Percentiles rank a stretch among this genome's conserved stretches.
Conservation (phyloP, 2,888 invertebrate genomes). For the Herminia tarsipennalis region DNA sequence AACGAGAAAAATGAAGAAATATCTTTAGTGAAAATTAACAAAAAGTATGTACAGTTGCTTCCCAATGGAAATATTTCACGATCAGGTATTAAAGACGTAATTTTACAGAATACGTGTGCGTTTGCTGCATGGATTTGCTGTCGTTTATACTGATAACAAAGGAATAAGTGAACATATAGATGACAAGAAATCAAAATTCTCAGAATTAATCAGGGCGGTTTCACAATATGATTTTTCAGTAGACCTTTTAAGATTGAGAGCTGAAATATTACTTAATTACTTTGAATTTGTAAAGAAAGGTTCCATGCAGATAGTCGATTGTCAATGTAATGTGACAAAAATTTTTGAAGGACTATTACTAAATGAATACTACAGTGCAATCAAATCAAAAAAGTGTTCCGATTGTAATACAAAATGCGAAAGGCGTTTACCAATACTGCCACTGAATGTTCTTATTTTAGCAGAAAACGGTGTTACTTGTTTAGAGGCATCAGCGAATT, state of each 20-base stretch:
- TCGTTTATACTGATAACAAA: neutral
- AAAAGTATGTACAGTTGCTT: conserved; percentile 1
- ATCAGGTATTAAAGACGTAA: conserved; percentile 1
- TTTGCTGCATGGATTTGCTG: neutral
- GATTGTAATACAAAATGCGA: neutral
- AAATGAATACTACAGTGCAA: neutral
- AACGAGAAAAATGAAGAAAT: neutral
- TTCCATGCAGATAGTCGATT: neutral
- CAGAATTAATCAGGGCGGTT: neutral
- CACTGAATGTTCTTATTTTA: neutral
- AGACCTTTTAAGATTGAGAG: conserved; percentile 5
- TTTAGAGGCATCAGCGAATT: conserved; percentile 5
- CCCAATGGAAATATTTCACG: conserved; percentile 3
- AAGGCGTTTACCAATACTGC: neutral
- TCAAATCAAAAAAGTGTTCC: neutral
- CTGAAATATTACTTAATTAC: conserved; percentile 2
- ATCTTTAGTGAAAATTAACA: conserved; percentile 4
- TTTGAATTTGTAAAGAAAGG: neutral
- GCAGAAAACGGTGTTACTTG: neutral
- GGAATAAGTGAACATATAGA: neutral
- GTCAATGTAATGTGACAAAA: neutral
- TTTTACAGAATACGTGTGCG: neutral
- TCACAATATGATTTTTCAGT: neutral
- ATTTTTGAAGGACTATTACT: neutral
- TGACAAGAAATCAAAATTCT: conserved; percentile 3